phyloP scores from a whole-genome alignment of 2,888 invertebrate species.

The Lycia hirtaria region DNA sequence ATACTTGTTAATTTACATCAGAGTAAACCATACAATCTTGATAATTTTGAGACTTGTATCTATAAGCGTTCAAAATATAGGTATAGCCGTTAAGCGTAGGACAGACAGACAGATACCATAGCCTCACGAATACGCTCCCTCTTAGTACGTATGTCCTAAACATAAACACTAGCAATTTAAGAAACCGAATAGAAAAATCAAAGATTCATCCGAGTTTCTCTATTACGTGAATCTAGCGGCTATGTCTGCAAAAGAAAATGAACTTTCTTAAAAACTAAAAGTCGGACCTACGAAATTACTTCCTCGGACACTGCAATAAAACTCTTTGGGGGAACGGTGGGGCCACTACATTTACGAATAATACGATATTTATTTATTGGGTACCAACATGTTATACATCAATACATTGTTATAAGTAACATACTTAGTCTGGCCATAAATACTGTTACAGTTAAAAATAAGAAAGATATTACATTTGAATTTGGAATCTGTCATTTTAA shows the following conservation, averaged over 20 bases:
- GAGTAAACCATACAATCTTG: too few relatives aligned
- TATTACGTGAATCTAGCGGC: slow-evolving; percentile 48
- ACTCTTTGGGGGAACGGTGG: slow-evolving; percentile 73
- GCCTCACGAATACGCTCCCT: too few relatives aligned
- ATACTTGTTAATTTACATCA: too few relatives aligned
- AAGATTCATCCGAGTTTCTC: slow-evolving; percentile 14
- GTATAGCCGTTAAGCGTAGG: too few relatives aligned
- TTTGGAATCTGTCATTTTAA: too few relatives aligned
- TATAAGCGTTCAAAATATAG: too few relatives aligned
- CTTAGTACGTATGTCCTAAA: too few relatives aligned
- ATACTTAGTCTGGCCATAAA: neutral
- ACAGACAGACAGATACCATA: too few relatives aligned
- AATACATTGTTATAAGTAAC: neutral
- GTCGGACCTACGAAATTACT: slow-evolving; percentile 85
- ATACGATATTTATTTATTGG: neutral
- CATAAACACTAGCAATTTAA: neutral
- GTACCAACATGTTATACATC: neutral
- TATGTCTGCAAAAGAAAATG: slow-evolving; percentile 70
- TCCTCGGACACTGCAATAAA: slow-evolving; percentile 83
- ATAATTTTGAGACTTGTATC: too few relatives aligned
- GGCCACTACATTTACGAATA: slow-evolving; percentile 52
- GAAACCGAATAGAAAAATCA: slow-evolving; percentile 8
- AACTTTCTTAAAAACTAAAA: slow-evolving; percentile 84
- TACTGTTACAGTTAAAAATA: too few relatives aligned
- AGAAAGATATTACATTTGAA: too few relatives aligned